Base-by-base conservation (phyloP, 2,888 invertebrate genomes). In the Sesamia inferens region DNA sequence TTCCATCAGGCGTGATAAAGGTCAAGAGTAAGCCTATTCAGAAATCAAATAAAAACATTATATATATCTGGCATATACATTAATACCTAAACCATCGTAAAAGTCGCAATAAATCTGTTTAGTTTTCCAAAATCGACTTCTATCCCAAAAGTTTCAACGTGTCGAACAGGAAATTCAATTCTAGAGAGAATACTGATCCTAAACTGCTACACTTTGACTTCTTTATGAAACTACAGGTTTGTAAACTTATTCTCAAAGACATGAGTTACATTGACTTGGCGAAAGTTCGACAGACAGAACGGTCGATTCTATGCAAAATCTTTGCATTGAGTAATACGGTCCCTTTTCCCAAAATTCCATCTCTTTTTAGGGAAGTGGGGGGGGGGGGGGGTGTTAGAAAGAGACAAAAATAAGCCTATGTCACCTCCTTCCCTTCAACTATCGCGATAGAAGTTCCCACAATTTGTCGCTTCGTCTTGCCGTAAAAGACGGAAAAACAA, bases 241-340 rank as follows among this genome's bases (percentile, higher is more conserved):
- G 16, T 31, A 68, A 70, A 78, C 65, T 82, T 68, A 57, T 81
- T 71, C 13, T 16, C 13, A 63, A 68, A 83, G 75, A 74, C 82
- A 74, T 72, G 85, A 82, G 80, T 78, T 80, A 76, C 78, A 84
- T 62, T 85, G 85, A 79, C 83, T 85, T 64, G 48, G 47, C 4
- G 22, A 74, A 78, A 75, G 16, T 84, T 74, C 13, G 63, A 54
- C n/a, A 24, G 58, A 48, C 24, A 39, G 61, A 59, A 71, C 11
- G 58, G 31, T 61, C n/a, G 22, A 51, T 14, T 16, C 7, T 54
- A 69, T 63, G 51, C 59, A 48, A 69, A 61, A 74, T 68, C 66
- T 66, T 31, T 31, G 31, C 31, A 3, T 31, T 31, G 3, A 31
- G n/a, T n/a, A 31, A 31, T 31, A 31, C 31, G 31, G 31, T 31